Evolutionary conservation across 2,113 vertebrate genomes (phyloP), one percentile per base, ranked within the genome.

Genomic region (Oreocharis arfaki): DNA sequence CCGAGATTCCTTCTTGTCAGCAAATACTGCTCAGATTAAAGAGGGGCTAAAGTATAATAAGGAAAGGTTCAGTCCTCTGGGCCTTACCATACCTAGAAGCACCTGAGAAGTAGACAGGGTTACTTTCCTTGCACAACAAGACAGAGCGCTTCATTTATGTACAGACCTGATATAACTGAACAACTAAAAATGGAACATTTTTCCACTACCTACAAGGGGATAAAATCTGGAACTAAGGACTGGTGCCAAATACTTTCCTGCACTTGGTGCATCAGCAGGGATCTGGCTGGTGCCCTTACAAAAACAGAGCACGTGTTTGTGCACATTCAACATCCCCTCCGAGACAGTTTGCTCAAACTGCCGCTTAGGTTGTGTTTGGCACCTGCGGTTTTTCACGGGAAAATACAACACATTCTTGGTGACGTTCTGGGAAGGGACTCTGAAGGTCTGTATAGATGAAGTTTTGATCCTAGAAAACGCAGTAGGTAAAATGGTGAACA

Each of bases 221-320:
- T 95, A 75, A 77, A 81, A 86, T 86, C 60, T 33, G 21, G 71
- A 27, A 11, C 33, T 74, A 35, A 61, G 26, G 18, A 47, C 28
- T 87, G 68, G 27, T 90, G 93, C 93, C 86, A 95, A 87, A 95
- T 89, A 44, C 30, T 96, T 93, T 75, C 70, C 76, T 95, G 76
- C 80, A 89, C 73, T 95, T 87, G 95, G 70, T 87, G 83, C 86
- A 87, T 89, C 93, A 87, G 60, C 84, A 89, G 76, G 91, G 76
- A 59, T 74, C 93, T 97, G 95, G 93, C 92, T 89, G 86, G 89
- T 93, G 70, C 86, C 80, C 69, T 91, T 95, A 77, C 7, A 24
- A 95, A 95, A 96, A 95, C 96, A 96, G 71, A 86, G 60, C 44
- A 44, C 0, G 1, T 93, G 89, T 95, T 95, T 95, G 91, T 55